phyloP scores from a whole-genome alignment of 2,113 vertebrate genomes.

The Dromaius novaehollandiae region DNA sequence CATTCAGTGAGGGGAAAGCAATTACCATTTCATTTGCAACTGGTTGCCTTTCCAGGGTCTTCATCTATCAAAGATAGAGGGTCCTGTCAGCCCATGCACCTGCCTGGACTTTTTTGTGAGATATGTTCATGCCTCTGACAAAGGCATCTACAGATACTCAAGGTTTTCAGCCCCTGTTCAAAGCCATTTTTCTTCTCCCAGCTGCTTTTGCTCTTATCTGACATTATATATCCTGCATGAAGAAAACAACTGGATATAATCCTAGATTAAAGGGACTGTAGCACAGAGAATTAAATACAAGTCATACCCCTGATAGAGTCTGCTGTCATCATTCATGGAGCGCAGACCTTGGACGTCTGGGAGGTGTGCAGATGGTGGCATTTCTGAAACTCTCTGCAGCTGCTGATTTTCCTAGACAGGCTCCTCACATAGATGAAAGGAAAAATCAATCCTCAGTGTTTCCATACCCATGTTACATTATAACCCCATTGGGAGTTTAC shows the following conservation, averaged over 20 bases:
- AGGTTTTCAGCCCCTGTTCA: background rate
- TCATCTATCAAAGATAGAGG: constrained; percentile 36
- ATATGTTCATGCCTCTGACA: background rate
- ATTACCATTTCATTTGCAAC: constrained; percentile 79
- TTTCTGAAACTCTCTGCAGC: background rate
- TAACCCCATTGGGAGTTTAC: background rate
- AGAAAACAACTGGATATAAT: constrained; percentile 80
- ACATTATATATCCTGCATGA: constrained; percentile 70
- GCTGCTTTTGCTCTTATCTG: constrained; percentile 60
- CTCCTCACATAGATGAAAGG: background rate
- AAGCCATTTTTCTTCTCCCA: background rate
- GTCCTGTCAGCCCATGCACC: constrained; percentile 35
- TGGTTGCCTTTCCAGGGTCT: constrained; percentile 52
- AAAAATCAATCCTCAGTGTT: background rate
- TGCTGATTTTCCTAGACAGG: constrained; percentile 21
- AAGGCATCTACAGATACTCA: background rate
- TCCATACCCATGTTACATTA: background rate
- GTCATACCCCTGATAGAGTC: background rate
- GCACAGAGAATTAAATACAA: constrained; percentile 55
- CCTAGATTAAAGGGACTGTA: constrained; percentile 80
- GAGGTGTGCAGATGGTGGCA: constrained; percentile 20
- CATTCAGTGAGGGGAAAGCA: constrained; percentile 76
- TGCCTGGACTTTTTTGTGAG: background rate
- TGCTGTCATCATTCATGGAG: constrained; percentile 45
- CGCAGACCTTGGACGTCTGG: background rate